A percentile compares a stretch with the other conserved stretches of the same genome.
These are phyloP conservation scores for Stigmatopora nigra DNA, from an alignment of 2,113 vertebrate genomes.

Conservation along the genomic window DNA sequence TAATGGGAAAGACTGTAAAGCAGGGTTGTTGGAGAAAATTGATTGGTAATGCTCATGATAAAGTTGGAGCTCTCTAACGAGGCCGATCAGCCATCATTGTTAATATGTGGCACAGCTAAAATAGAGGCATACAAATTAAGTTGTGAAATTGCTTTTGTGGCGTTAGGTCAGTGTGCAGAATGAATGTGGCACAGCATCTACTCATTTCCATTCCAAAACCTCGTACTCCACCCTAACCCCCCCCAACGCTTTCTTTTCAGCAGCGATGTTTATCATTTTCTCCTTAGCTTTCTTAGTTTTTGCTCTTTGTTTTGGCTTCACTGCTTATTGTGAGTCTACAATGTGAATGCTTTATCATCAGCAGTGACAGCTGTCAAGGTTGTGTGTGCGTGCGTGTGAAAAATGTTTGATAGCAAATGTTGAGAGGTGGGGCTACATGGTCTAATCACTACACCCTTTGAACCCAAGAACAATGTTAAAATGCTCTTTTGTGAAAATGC, in stretches of 20 bases:
- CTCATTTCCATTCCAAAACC: constrained; percentile 6
- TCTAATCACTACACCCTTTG: constrained; percentile 23
- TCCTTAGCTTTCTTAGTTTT: constrained; percentile 23
- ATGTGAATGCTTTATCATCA: constrained; percentile 22
- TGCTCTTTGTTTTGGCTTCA: constrained; percentile 9
- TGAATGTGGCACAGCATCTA: constrained; percentile 32
- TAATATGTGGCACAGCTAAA: constrained; percentile 73
- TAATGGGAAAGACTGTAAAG: constrained; percentile 62
- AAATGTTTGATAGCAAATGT: constrained; percentile 36
- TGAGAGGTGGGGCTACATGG: constrained; percentile 29
- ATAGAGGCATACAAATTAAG: constrained; percentile 67
- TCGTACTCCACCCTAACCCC: background rate
- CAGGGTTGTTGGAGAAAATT: constrained; percentile 67
- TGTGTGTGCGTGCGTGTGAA: background rate
- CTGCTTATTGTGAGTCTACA: constrained; percentile 1
- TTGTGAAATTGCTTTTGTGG: constrained; percentile 67
- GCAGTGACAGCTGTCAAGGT: constrained; percentile 37
- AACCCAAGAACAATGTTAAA: constrained; percentile 17
- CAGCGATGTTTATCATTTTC: constrained; percentile 15
- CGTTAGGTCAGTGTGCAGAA: constrained; percentile 45
- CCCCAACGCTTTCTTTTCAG: background rate
- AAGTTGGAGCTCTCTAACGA: constrained; percentile 66
- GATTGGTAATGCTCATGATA: constrained; percentile 70
- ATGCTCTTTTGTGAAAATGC: background rate
- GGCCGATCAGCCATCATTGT: constrained; percentile 70